A percentile compares a stretch with the other conserved stretches of the same genome.
Evolutionary conservation across 2,113 vertebrate species (phyloP).

Genomic region (Holacanthus passer): DNA sequence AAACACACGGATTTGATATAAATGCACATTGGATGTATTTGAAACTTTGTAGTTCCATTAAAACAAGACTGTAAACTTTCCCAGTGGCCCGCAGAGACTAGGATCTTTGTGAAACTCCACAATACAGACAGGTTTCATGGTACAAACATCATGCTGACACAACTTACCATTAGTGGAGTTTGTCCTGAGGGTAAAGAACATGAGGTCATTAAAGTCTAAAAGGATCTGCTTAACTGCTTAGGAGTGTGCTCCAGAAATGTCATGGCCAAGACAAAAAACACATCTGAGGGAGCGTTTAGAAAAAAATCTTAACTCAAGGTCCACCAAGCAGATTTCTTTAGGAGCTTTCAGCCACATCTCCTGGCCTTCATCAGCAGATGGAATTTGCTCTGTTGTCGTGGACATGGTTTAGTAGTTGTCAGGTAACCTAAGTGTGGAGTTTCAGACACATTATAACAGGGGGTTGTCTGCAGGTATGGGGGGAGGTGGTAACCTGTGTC

Average conservation of each 20-base stretch:
- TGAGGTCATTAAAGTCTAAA: slow-evolving; percentile 1
- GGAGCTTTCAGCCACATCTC: neutral
- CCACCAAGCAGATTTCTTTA: neutral
- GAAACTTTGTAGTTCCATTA: neutral
- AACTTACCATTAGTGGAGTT: neutral
- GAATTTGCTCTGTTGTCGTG: neutral
- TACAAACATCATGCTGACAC: neutral
- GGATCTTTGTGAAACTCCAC: neutral
- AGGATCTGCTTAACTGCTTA: neutral
- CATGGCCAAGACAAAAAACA: neutral
- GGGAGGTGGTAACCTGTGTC: too few species aligned
- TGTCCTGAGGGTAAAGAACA: neutral
- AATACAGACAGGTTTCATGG: neutral
- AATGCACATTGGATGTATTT: neutral
- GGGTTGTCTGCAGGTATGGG: neutral
- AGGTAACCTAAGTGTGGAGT: too few species aligned
- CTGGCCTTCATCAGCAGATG: neutral
- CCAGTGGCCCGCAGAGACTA: neutral
- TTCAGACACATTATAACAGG: neutral
- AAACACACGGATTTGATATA: neutral
- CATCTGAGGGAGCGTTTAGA: neutral
- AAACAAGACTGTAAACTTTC: neutral
- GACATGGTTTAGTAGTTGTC: too few species aligned
- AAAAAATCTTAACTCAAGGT: neutral
- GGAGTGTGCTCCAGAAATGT: neutral